Conservation (phyloP, 2,888 invertebrate genomes). For the Zhengitettix transpicula region DNA sequence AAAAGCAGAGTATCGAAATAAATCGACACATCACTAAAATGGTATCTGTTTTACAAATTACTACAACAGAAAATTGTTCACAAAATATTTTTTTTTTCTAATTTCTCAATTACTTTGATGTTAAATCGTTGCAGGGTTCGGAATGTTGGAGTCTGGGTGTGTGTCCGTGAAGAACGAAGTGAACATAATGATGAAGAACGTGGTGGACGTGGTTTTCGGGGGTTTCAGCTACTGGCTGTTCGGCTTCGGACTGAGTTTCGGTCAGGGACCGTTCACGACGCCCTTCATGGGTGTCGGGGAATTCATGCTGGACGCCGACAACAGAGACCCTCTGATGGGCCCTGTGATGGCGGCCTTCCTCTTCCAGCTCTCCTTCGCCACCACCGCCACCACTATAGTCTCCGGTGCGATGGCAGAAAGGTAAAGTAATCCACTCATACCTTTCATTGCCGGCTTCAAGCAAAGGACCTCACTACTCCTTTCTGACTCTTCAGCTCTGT, state of each 20-base stretch:
- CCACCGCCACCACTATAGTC: constrained; percentile 80
- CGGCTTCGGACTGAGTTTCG: constrained; percentile 84
- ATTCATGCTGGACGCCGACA: constrained; percentile 60
- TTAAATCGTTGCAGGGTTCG: constrained; percentile 78
- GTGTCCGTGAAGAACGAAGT: constrained; percentile 89
- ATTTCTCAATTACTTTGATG: no score
- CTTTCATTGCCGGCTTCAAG: neutral
- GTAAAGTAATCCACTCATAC: constrained; percentile 32
- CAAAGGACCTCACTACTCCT: no score
- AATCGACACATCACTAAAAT: no score
- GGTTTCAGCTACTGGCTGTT: constrained; percentile 90
- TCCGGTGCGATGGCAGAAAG: constrained; percentile 91
- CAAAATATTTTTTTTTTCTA: no score
- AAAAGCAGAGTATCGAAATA: no score
- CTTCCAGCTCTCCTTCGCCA: constrained; percentile 81
- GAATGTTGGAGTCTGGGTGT: constrained; percentile 84
- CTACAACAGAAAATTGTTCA: no score
- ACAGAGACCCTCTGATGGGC: constrained; percentile 63
- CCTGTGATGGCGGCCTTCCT: constrained; percentile 74
- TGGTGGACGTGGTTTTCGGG: constrained; percentile 82
- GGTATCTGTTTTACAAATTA: no score
- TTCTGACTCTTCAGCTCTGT: no score
- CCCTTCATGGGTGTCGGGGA: constrained; percentile 48
- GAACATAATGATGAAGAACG: constrained; percentile 95
- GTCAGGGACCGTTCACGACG: constrained; percentile 43